Conservation (phyloP, 2,113 vertebrate species). For the Morone saxatilis region DNA sequence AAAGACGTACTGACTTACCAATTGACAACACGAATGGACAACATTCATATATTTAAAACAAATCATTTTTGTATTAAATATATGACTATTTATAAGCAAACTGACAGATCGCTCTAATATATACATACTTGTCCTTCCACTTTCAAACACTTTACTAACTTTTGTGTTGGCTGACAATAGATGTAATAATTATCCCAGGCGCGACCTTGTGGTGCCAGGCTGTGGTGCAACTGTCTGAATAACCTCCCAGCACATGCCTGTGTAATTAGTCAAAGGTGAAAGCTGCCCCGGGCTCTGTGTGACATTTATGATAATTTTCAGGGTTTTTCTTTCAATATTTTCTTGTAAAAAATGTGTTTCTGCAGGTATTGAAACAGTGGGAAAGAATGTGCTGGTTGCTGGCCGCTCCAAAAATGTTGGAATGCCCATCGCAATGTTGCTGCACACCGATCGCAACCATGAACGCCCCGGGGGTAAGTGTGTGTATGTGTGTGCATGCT, state of each 20-base stretch:
- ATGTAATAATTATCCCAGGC: conserved; percentile 17
- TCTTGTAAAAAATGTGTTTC: conserved; percentile 30
- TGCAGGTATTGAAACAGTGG: conserved; percentile 92
- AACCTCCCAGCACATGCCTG: neutral
- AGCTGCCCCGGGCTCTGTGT: neutral
- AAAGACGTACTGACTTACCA: too few species aligned
- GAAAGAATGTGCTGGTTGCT: conserved; percentile 92
- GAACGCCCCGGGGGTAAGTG: conserved; percentile 91
- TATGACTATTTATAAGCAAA: neutral
- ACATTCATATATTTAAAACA: neutral
- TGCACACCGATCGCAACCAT: conserved; percentile 91
- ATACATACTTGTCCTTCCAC: conserved; percentile 4
- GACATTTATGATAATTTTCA: neutral
- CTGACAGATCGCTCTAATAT: neutral
- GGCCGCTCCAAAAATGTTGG: conserved; percentile 96
- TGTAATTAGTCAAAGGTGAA: conserved; percentile 12
- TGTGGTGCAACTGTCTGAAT: conserved; percentile 3
- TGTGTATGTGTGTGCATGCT: conserved; percentile 6
- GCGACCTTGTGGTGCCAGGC: conserved; percentile 23
- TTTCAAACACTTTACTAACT: neutral
- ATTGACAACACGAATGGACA: neutral
- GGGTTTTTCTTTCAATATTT: neutral
- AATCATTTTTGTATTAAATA: too few species aligned
- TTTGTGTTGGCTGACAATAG: neutral
- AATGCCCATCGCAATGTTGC: conserved; percentile 94